Evolutionary conservation across 2,888 invertebrate species (phyloP).

Genomic region (Aleiodes leptofemur): DNA sequence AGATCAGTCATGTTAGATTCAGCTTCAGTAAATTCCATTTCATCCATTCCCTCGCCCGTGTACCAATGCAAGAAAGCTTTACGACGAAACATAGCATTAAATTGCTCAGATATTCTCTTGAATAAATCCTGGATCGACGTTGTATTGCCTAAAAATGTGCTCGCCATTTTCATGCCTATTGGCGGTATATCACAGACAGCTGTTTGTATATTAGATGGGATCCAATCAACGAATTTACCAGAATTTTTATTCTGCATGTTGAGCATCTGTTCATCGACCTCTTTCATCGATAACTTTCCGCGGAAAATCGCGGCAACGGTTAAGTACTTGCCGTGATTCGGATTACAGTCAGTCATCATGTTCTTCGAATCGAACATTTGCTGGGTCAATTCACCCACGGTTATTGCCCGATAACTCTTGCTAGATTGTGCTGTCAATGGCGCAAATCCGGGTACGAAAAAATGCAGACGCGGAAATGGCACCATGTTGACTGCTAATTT

Average conservation of each 20-base stretch:
- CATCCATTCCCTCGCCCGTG: constrained; percentile 48
- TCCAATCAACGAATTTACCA: constrained; percentile 83
- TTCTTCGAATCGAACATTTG: constrained; percentile 87
- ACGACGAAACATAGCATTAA: constrained; percentile 25
- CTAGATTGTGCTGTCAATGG: constrained; percentile 85
- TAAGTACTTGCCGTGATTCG: constrained; percentile 82
- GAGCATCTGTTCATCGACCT: constrained; percentile 86
- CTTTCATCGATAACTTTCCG: constrained; percentile 84
- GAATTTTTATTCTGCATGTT: constrained; percentile 81
- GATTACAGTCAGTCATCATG: constrained; percentile 88
- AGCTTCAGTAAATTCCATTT: constrained; percentile 47
- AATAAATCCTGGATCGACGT: constrained; percentile 21
- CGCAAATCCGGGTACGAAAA: constrained; percentile 91
- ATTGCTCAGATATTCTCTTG: constrained; percentile 21
- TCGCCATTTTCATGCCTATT: constrained; percentile 5
- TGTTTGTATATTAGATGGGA: constrained; percentile 75
- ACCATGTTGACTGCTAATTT: constrained; percentile 97
- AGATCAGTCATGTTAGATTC: constrained; percentile 42
- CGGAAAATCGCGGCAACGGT: constrained; percentile 85
- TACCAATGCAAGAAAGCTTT: constrained; percentile 40
- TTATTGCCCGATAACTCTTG: constrained; percentile 81
- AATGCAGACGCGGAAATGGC: constrained; percentile 92
- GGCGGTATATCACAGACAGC: constrained; percentile 27
- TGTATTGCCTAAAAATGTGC: constrained; percentile 17
- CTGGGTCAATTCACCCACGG: constrained; percentile 85